A percentile compares a stretch with the other conserved stretches of the same genome.
These are phyloP conservation scores for Corythornis madagascariensis DNA, from an alignment of 2,113 vertebrate species.

Conservation along the genomic window DNA sequence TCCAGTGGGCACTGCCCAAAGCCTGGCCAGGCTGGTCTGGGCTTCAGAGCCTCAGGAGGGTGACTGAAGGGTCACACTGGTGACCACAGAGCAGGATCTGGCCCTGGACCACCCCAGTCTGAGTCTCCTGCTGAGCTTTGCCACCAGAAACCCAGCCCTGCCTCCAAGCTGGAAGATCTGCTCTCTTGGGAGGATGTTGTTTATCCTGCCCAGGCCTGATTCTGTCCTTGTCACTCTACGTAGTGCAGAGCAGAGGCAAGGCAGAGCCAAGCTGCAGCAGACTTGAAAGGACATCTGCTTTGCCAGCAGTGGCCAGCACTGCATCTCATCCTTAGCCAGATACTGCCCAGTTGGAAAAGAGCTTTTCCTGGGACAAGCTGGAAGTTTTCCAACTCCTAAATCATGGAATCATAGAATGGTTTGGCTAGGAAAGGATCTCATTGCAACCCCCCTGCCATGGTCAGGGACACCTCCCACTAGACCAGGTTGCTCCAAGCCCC, in stretches of 20 bases:
- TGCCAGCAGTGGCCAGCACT: neutral
- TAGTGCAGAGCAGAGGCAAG: neutral
- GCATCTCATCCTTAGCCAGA: neutral
- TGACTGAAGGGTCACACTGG: neutral
- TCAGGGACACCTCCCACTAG: neutral
- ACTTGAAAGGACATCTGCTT: neutral
- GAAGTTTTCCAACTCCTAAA: neutral
- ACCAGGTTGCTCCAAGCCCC: neutral
- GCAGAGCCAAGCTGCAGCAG: neutral
- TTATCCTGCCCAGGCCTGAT: neutral
- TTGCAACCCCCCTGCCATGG: neutral
- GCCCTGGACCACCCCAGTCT: neutral
- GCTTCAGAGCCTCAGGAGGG: neutral
- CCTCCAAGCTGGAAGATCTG: neutral
- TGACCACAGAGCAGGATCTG: neutral
- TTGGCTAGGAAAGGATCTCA: neutral
- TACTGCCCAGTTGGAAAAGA: neutral
- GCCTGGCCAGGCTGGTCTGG: neutral
- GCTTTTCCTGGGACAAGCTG: neutral
- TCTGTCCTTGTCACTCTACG: accelerated
- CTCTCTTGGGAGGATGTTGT: neutral
- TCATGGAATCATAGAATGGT: neutral
- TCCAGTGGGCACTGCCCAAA: accelerated
- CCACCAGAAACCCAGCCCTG: neutral
- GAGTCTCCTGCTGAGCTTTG: neutral